Percentiles rank a stretch among this genome's conserved stretches.
phyloP scores from a whole-genome alignment of 1,140 invertebrate species.

The Euglossa dilemma region DNA sequence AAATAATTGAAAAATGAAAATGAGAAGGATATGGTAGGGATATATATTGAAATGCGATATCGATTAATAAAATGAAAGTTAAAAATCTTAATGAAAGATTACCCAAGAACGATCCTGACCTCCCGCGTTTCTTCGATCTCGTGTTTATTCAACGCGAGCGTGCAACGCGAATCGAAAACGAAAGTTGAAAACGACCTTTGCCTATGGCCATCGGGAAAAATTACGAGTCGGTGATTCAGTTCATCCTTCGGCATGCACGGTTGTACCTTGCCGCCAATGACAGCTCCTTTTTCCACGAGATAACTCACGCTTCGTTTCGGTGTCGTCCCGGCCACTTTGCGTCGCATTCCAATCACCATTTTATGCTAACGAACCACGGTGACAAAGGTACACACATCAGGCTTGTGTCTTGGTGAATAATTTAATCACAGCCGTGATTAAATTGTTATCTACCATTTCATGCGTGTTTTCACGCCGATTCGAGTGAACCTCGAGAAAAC shows the following conservation, averaged over 20 bases:
- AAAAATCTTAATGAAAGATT: too few species aligned
- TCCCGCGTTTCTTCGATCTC: too few species aligned
- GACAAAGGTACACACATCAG: neutral
- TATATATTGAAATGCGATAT: too few species aligned
- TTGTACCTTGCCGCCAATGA: slow-evolving; percentile 58
- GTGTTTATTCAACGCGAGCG: neutral
- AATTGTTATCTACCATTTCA: neutral
- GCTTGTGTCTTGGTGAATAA: neutral
- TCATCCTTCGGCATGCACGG: slow-evolving; percentile 40
- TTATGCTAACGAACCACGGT: neutral
- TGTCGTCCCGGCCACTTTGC: slow-evolving; percentile 3
- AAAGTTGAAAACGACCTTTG: slow-evolving; percentile 60
- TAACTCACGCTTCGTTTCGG: slow-evolving; percentile 57
- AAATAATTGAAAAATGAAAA: too few species aligned
- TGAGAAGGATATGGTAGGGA: too few species aligned
- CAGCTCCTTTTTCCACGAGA: slow-evolving; percentile 51
- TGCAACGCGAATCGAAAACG: slow-evolving; percentile 8
- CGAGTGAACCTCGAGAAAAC: neutral
- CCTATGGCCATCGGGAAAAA: slow-evolving; percentile 48
- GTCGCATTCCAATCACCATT: slow-evolving; percentile 16
- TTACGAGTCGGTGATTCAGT: slow-evolving; percentile 62
- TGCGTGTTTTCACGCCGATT: neutral
- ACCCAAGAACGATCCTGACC: too few species aligned
- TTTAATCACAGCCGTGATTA: neutral
- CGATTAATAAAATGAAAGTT: too few species aligned